Evolutionary conservation across 2,113 vertebrate genomes (phyloP), one percentile per base, ranked within the genome.

Genomic region (Origma solitaria): DNA sequence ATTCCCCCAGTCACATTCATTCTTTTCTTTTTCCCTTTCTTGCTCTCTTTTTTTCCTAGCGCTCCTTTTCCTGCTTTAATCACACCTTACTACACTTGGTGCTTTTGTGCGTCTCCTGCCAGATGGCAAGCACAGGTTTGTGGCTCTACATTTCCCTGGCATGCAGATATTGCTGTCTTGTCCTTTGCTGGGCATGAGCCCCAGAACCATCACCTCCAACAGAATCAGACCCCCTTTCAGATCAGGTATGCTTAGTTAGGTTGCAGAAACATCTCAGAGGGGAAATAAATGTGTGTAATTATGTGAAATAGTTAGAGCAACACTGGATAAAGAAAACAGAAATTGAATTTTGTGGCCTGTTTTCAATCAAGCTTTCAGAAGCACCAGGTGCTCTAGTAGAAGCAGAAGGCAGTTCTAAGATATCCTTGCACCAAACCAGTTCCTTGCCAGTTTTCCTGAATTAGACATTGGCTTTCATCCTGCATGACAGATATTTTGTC

Each of bases 351-450:
- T 5, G 11, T 80, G 69, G 60, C 49, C 45, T 89, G 28, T 56
- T 92, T 95, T 89, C 6, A 1, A 53, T 44, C 49, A 58, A 54
- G 71, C 5, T 86, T 93, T 90, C 82, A 77, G 79, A 95, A 94
- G 71, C 28, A 90, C 47, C 60, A 90, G 86, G 79, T 92, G 82
- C 58, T 92, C 44, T 70, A 66, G 85, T 78, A 76, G 82, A 80
- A 92, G 85, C 93, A 94, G 93, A 97, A 95, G 82, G 92, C 35
- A 75, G 40, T 83, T 93, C 92, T 88, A 95, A 95, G 93, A 92
- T 78, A 95, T 60, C 68, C 64, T 92, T 40, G 49, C 64, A 94
- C 68, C 25, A 62, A 94, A 51, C 27, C 19, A 70, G 24, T 51
- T 93, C 31, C 56, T 75, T 95, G 64, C 65, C 65, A 90, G 51